Evolutionary conservation across 2,113 vertebrate species (phyloP).

Genomic region (Excalfactoria chinensis): DNA sequence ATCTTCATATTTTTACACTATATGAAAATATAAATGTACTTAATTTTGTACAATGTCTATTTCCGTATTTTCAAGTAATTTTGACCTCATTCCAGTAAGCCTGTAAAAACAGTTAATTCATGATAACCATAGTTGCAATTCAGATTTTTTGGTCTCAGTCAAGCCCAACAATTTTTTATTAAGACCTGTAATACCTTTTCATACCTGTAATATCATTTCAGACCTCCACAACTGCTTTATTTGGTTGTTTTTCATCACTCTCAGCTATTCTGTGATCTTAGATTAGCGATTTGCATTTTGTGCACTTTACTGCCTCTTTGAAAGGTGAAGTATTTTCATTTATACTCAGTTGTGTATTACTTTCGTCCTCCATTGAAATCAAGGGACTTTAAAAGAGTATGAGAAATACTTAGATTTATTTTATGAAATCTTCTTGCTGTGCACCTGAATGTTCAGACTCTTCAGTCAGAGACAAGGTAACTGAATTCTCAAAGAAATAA

Average conservation of each 20-base stretch:
- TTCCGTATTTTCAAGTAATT: not conserved
- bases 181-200: rapidly evolving
- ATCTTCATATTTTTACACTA: not conserved
- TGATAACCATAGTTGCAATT: not conserved
- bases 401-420: not conserved
- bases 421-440: not conserved
- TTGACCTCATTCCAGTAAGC: not conserved
- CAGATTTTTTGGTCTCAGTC: not conserved
- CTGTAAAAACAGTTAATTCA: not conserved
- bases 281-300: not conserved
- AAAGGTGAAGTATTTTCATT: not conserved
- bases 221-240: not conserved
- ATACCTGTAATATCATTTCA: rapidly evolving
- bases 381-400: not conserved
- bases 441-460: not conserved
- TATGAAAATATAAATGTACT: not conserved
- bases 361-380: not conserved
- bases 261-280: not conserved
- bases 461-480: not conserved
- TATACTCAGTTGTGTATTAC: not conserved
- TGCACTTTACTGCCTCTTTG: not conserved
- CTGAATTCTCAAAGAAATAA: not conserved
- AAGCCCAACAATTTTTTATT: not conserved
- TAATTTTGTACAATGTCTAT: not conserved
- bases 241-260: not conserved